Base-by-base conservation (phyloP, 2,113 vertebrate species). In the Nesogale talazaci region DNA sequence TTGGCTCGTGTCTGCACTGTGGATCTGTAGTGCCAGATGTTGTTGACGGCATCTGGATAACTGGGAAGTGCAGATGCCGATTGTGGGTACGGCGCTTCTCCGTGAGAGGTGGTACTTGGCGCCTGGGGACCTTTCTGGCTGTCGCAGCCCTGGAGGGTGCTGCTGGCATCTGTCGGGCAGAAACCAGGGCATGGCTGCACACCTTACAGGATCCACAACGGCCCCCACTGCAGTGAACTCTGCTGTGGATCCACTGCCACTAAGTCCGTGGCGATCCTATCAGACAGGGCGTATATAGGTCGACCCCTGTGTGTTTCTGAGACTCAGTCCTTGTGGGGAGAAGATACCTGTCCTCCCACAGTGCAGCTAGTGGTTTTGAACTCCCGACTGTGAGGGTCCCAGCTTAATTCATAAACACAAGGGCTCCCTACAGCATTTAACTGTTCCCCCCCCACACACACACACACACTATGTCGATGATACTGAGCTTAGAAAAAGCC, bases 391-490 rank as follows among this genome's bases (percentile, higher is more conserved):
- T 52, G 46, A 52, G 46, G 46, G 14, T 52, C 46, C 46, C 4
- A 52, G 46, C 46, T 52, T 52, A 52, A 12, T 12, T 52, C 46
- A 11, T 12, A 52, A 52, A 9, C 46, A 52, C 10, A 12, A 52
- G 46, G 46, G 42, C 42, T 46, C 42, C 42, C 42, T 46, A 46
- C 42, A 46, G 42, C 42, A 46, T 6, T 17, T 25, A 23, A 15
- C 36, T 1, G 12, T 31, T 36, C 6, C 82, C 20, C 5, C 5
- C 42, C 42, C 3, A n/a, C n/a, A n/a, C n/a, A n/a, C n/a, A n/a
- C n/a, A n/a, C n/a, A n/a, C n/a, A n/a, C n/a, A n/a, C n/a, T n/a
- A 11, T 46, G 65, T 56, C 10, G 0, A 1, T 5, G 25, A 75
- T 38, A 34, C 57, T 27, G 11, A 12, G 61, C 6, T 8, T 42